Conservation (phyloP, 2,797 vertebrate genomes). For the Lithobates sylvaticus region DNA sequence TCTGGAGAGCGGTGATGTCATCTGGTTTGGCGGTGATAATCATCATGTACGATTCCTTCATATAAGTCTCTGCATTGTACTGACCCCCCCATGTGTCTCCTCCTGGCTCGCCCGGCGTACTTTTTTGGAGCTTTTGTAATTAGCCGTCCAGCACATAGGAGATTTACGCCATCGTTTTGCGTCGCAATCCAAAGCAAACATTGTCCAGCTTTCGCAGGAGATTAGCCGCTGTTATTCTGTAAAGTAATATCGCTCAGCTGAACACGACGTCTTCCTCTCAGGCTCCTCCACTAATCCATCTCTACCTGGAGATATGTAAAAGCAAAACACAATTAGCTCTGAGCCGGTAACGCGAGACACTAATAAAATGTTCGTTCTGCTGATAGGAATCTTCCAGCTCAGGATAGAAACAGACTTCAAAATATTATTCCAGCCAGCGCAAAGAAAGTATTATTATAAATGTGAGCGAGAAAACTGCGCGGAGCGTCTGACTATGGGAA, state of each 20-base stretch:
- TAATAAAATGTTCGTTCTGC: constrained; percentile 54
- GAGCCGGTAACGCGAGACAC: constrained; percentile 34
- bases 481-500: no score
- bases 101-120: not conserved
- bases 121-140: not conserved
- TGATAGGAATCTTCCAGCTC: constrained; percentile 38
- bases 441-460: not conserved
- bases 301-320: constrained; percentile 31
- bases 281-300: constrained; percentile 45
- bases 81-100: not conserved
- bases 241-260: constrained; percentile 68
- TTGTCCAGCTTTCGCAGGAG: constrained; percentile 69
- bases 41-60: no score
- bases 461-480: not conserved
- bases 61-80: no score
- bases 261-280: constrained; percentile 52
- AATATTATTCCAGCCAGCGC: constrained; percentile 41
- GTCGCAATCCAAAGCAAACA: constrained; percentile 63
- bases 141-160: not conserved
- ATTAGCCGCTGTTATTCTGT: constrained; percentile 71
- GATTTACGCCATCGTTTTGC: constrained; percentile 16
- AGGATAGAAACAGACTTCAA: constrained; percentile 22
- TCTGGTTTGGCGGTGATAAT: no score
- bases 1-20: no score
- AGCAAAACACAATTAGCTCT: constrained; percentile 56